Percentiles rank a stretch among this genome's conserved stretches.
phyloP scores from a whole-genome alignment of 2,113 vertebrate genomes.

The Colinus virginianus region DNA sequence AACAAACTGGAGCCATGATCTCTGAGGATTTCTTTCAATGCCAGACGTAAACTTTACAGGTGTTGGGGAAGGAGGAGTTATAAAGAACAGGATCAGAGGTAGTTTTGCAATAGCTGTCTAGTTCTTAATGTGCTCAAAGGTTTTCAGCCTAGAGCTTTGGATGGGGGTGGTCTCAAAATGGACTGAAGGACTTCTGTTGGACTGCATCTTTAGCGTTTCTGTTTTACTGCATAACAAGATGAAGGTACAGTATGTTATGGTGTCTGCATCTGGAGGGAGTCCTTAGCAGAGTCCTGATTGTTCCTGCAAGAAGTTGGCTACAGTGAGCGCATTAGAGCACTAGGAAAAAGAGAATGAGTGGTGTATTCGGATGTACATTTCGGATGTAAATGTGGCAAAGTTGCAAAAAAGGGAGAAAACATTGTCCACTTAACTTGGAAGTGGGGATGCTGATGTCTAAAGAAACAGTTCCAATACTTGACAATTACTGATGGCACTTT shows the following conservation, averaged over 20 bases:
- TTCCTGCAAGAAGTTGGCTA: background rate
- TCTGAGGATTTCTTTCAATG: background rate
- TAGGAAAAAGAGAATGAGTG: background rate
- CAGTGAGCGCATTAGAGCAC: background rate
- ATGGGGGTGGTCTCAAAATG: background rate
- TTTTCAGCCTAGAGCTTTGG: constrained; percentile 41
- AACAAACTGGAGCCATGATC: background rate
- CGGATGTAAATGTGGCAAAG: background rate
- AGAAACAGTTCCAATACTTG: constrained; percentile 4
- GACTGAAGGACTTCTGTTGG: background rate
- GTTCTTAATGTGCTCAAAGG: constrained; percentile 14
- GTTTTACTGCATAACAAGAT: background rate
- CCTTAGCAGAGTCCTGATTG: background rate
- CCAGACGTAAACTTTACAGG: background rate
- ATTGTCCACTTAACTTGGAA: background rate
- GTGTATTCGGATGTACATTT: background rate
- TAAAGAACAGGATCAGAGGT: background rate
- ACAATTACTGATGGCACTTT: constrained; percentile 14
- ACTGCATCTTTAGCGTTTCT: background rate
- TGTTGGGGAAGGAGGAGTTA: background rate
- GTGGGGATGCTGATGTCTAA: background rate
- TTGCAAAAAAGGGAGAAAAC: background rate
- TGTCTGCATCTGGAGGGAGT: background rate
- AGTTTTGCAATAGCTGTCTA: background rate
- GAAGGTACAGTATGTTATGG: background rate